Base-by-base conservation (phyloP, 2,888 invertebrate species). In the Resseliella maxima region DNA sequence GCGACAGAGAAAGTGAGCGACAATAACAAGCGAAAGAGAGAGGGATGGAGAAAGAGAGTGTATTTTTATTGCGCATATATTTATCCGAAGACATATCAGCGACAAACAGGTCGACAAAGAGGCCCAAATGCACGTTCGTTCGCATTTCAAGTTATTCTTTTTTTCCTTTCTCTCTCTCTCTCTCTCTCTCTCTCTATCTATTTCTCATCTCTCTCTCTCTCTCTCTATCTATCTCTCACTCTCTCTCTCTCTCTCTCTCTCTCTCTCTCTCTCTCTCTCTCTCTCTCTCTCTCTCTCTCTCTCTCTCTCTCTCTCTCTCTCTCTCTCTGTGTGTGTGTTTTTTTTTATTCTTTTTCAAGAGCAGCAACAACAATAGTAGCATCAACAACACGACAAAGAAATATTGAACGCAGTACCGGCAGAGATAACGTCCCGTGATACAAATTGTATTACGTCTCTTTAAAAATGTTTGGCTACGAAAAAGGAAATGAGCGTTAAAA, bases 31-130 rank as follows among this genome's bases (percentile, higher is more conserved):
- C 1, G 59, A 59, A 24, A n/a, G 59, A 15, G 0, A 59, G 24
- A 59, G 3, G n/a, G 24, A 59, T 24, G 3, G 72, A 72, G 72
- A 31, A 0, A 0, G 35, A 72, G 72, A 31, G 31, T 72, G 31
- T 72, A 31, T 24, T 59, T 72, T 72, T 72, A 72, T 72, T 72
- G 72, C 72, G 72, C 72, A 72, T 72, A 72, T 72, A 72, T 72
- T 72, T 72, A 72, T 72, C 15, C 35, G 72, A 72, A 72, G 72
- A 72, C 72, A 72, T 72, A 72, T 72, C 72, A 72, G 31, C 72
- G 72, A 72, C 72, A 72, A 72, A 72, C 72, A 72, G 72, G 72
- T 72, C 72, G 72, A 72, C 72, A 31, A 72, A 15, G 72, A 0
- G 31, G 72, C 31, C 72, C 50, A 72, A 72, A 72, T 72, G 15